A percentile compares a stretch with the other conserved stretches of the same genome.
These are phyloP conservation scores for Sesamia nonagrioides DNA, from an alignment of 1,140 invertebrate species.

Conservation along the genomic window DNA sequence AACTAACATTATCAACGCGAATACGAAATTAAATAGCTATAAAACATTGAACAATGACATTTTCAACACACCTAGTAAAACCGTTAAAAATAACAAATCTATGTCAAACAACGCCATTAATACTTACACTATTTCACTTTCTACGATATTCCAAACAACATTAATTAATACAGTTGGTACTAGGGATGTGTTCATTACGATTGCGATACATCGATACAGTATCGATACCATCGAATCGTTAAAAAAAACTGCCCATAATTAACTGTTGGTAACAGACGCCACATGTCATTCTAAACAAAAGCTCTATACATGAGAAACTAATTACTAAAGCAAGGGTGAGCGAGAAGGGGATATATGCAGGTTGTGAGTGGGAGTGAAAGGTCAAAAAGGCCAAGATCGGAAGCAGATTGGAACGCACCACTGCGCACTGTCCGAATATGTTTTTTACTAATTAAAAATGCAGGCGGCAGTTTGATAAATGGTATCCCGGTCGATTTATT, in stretches of 20 bases:
- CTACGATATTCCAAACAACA: not conserved
- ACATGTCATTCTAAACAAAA: constrained; percentile 83
- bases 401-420: constrained; percentile 81
- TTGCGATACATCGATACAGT: constrained; percentile 64
- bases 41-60: not conserved
- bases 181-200: constrained; percentile 51
- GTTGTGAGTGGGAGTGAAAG: constrained; percentile 55
- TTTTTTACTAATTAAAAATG: constrained; percentile 84
- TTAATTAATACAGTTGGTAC: constrained; percentile 27
- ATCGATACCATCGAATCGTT: constrained; percentile 61
- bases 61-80: not conserved
- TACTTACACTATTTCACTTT: constrained; percentile 6
- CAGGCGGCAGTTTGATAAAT: constrained; percentile 72
- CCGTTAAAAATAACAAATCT: constrained; percentile 27
- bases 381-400: constrained; percentile 67
- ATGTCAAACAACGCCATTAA: constrained; percentile 16
- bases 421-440: constrained; percentile 77
- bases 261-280: constrained; percentile 68
- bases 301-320: constrained; percentile 80
- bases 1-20: not conserved
- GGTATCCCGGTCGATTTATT: constrained; percentile 64
- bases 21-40: not conserved
- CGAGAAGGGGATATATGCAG: constrained; percentile 51
- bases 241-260: constrained; percentile 76
- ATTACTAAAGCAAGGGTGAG: constrained; percentile 67